Conservation (phyloP, 2,113 vertebrate species). For the Bungarus multicinctus region DNA sequence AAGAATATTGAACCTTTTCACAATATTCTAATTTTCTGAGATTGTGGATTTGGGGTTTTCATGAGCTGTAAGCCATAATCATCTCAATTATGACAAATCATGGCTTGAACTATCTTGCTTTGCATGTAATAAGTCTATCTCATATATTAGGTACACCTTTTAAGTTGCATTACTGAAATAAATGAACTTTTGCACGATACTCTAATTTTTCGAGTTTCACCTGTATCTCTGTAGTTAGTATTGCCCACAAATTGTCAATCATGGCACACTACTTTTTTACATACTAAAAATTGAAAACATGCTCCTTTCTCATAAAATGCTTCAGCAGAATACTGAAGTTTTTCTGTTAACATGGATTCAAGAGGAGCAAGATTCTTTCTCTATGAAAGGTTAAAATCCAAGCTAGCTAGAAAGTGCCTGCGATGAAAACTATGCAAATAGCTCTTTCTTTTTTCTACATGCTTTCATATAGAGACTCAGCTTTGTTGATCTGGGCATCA, state of each 20-base stretch:
- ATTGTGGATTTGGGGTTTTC: too few relatives aligned
- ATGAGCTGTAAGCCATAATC: too few relatives aligned
- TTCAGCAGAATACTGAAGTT: background rate
- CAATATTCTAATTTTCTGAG: too few relatives aligned
- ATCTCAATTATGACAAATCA: too few relatives aligned
- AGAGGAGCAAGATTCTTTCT: background rate
- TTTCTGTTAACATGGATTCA: background rate
- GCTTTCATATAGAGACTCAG: background rate
- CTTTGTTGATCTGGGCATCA: background rate
- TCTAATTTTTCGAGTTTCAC: too few relatives aligned
- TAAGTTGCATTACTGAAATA: too few relatives aligned
- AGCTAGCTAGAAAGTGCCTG: background rate
- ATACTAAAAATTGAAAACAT: background rate
- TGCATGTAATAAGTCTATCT: too few relatives aligned
- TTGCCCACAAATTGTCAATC: background rate
- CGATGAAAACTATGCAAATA: background rate
- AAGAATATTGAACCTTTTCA: too few relatives aligned
- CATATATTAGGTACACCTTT: too few relatives aligned
- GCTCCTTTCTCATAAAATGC: background rate
- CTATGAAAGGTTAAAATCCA: background rate
- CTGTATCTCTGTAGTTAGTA: background rate
- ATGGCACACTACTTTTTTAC: background rate
- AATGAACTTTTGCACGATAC: too few relatives aligned
- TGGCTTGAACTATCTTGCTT: too few relatives aligned
- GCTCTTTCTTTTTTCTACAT: background rate